Base-by-base conservation (phyloP, 1,140 invertebrate species). In the Leptopilina clavipes region DNA sequence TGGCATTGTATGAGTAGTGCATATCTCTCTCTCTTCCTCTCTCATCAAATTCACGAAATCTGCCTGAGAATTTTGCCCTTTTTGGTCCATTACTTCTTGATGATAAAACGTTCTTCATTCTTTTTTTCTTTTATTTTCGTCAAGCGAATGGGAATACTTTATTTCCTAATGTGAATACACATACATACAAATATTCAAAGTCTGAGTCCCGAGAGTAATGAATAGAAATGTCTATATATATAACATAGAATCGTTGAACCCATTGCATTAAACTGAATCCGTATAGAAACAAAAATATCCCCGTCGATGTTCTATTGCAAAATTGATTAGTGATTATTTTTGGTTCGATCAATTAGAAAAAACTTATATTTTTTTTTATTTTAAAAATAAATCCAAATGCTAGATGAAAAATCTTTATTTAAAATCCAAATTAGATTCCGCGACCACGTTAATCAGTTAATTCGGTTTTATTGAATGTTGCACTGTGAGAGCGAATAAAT, bases 171-270 rank as follows among this genome's bases (percentile, higher is more conserved):
- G 48, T 52, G 48, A 52, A 52, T 52, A 12, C n/a, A 52, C 48
- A n/a, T 31, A 17, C n/a, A 52, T n/a, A 52, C 0, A 40, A 8
- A 40, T 40, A 40, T 40, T 52, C 48, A n/a, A 52, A n/a, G 48
- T n/a, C n/a, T 2, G n/a, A n/a, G 48, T 52, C 48, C 14, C 48
- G 37, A 40, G 37, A 52, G 48, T 52, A 52, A 52, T 52, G 48
- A 52, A 59, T 59, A 59, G 54, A 22, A 22, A 19, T 59, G 54
- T 52, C 18, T 59, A 11, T 11, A 22, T 65, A 65, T 14, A 25
- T 11, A 59, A 22, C 56, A 12, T n/a, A 5, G 22, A 65, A 65
- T 65, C 56, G 56, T 65, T 65, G 56, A 65, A 65, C 56, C 12
- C 22, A n/a, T 25, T 19, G 22, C 12, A 59, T 59, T 25, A 25